These are phyloP conservation scores for Lypha dubia DNA, from an alignment of 2,888 invertebrate species.

Conservation along the genomic window DNA sequence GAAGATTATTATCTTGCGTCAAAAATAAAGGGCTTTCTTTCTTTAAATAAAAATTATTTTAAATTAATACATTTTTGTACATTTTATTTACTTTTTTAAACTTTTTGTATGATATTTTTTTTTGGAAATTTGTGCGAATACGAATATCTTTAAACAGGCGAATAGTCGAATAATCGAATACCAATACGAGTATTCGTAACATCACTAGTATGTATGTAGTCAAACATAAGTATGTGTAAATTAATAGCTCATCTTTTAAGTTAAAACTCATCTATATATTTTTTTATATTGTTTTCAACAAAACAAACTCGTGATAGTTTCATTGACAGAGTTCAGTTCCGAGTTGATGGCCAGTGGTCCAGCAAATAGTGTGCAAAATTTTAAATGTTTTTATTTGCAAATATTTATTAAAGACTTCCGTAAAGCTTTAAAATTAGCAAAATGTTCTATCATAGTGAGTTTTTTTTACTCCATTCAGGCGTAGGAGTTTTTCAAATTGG, in stretches of 20 bases:
- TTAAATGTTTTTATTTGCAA: conserved; percentile 6
- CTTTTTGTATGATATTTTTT: too few species aligned
- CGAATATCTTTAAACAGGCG: too few species aligned
- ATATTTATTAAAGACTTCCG: conserved; percentile 42
- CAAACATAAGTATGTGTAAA: background rate
- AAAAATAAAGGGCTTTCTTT: too few species aligned
- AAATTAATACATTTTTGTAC: too few species aligned
- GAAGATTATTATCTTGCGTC: too few species aligned
- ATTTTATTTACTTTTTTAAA: too few species aligned
- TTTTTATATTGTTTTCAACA: background rate
- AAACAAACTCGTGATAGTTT: conserved; percentile 50
- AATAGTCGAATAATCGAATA: too few species aligned
- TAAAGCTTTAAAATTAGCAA: conserved; percentile 28
- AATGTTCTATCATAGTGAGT: too few species aligned
- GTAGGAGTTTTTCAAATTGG: conserved; percentile 19
- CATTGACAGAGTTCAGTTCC: conserved; percentile 58
- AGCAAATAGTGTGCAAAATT: background rate
- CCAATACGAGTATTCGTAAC: too few species aligned
- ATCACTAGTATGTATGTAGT: background rate
- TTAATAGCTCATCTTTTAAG: background rate
- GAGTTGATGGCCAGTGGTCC: conserved; percentile 60
- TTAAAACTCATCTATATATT: background rate
- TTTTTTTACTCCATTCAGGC: background rate
- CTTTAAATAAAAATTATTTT: too few species aligned
- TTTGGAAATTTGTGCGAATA: too few species aligned